Conservation (phyloP, 1,140 invertebrate genomes). For the Armadillidium nasatum region DNA sequence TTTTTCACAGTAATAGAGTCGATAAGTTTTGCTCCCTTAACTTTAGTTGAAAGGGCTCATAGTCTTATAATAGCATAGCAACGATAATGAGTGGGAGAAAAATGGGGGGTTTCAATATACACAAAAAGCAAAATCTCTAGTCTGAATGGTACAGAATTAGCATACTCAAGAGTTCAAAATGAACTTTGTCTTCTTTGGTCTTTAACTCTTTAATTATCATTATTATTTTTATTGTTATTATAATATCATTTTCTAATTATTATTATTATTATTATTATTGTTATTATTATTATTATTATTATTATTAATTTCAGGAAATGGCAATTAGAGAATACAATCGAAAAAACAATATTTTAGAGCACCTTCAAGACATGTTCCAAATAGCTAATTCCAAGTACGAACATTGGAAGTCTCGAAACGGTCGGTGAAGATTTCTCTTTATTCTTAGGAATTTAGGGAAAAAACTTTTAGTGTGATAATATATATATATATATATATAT, state of each 20-base stretch:
- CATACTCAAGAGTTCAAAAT: neutral
- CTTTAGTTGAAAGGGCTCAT: too few species aligned
- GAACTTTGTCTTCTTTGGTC: neutral
- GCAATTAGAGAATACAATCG: constrained; percentile 43
- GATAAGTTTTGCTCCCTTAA: too few species aligned
- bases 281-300: neutral
- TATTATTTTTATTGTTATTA: neutral
- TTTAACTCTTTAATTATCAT: neutral
- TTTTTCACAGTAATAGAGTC: too few species aligned
- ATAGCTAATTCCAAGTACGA: constrained; percentile 43
- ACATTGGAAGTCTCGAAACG: constrained; percentile 39
- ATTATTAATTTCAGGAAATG: constrained; percentile 40
- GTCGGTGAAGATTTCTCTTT: constrained; percentile 37
- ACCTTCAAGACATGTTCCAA: constrained; percentile 41
- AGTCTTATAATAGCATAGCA: too few species aligned
- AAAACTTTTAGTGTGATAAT: too few species aligned
- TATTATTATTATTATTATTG: neutral
- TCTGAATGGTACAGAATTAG: neutral
- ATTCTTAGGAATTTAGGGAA: neutral
- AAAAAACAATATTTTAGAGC: constrained; percentile 36
- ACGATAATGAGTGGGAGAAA: too few species aligned
- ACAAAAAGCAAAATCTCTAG: too few species aligned
- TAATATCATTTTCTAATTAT: too few species aligned
- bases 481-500: constrained; percentile 12
- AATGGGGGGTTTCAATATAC: too few species aligned